A percentile compares a stretch with the other conserved stretches of the same genome.
Conservation (phyloP, 2,888 invertebrate genomes). For the Spilarctia lutea region DNA sequence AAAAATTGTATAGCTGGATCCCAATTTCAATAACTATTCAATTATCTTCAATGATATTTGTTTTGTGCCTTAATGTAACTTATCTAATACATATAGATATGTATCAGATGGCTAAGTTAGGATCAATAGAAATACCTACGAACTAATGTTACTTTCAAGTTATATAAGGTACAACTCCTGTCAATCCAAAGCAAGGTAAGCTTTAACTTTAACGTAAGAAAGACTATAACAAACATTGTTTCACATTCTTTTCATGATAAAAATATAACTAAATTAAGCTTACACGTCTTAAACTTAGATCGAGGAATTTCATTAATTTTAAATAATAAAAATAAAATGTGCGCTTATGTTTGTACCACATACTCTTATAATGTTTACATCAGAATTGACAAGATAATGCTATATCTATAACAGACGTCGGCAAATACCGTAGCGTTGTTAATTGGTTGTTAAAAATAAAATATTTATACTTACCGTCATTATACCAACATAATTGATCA, state of each 20-base stretch:
- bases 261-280: background rate
- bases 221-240: background rate
- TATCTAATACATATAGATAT: background rate
- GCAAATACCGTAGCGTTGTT: background rate
- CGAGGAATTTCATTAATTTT: background rate
- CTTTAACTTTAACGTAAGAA: background rate
- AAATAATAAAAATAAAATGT: background rate
- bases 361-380: background rate
- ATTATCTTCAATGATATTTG: background rate
- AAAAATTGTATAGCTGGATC: background rate
- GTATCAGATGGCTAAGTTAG: background rate
- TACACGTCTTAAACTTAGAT: background rate
- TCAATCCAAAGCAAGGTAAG: background rate
- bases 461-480: constrained; percentile 5
- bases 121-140: background rate
- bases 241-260: background rate
- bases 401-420: background rate
- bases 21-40: background rate
- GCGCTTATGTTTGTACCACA: background rate
- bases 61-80: background rate
- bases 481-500: constrained; percentile 1
- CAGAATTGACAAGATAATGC: background rate
- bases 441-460: constrained; percentile 4
- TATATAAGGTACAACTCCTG: too few relatives aligned
- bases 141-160: background rate